phyloP scores from a whole-genome alignment of 2,888 invertebrate genomes.

The Synergus itoensis region DNA sequence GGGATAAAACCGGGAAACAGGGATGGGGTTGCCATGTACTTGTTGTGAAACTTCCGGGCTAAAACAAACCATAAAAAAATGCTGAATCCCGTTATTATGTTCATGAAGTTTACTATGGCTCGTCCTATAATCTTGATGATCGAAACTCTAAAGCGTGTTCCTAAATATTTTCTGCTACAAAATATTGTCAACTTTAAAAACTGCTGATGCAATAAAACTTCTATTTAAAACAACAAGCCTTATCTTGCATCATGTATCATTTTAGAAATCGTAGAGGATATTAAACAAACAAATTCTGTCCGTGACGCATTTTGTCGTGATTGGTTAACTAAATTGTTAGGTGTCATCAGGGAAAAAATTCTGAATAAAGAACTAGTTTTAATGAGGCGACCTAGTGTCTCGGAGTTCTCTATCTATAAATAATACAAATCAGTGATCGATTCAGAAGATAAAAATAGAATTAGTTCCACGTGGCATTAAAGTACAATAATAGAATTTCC shows the following conservation, averaged over 20 bases:
- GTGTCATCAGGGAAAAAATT: not conserved
- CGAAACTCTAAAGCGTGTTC: too few species aligned
- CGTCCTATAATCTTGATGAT: too few species aligned
- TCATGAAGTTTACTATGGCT: too few species aligned
- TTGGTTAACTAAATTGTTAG: not conserved
- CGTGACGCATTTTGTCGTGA: not conserved
- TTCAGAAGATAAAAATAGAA: not conserved
- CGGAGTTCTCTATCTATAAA: not conserved
- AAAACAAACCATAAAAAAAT: not conserved
- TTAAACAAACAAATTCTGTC: not conserved
- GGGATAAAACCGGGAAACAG: not conserved
- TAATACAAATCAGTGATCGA: slow-evolving; percentile 5
- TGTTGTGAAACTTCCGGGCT: not conserved
- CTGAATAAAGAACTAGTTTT: not conserved
- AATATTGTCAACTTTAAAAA: not conserved
- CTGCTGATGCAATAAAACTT: not conserved
- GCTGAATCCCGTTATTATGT: too few species aligned
- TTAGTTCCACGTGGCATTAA: not conserved
- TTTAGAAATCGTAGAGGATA: not conserved
- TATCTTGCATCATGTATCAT: not conserved
- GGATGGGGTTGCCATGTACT: not conserved
- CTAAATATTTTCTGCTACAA: not conserved
- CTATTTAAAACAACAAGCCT: not conserved
- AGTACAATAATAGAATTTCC: not conserved
- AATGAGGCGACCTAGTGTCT: not conserved